phyloP scores from a whole-genome alignment of 2,888 invertebrate species.

The Opisthograptis luteolata region DNA sequence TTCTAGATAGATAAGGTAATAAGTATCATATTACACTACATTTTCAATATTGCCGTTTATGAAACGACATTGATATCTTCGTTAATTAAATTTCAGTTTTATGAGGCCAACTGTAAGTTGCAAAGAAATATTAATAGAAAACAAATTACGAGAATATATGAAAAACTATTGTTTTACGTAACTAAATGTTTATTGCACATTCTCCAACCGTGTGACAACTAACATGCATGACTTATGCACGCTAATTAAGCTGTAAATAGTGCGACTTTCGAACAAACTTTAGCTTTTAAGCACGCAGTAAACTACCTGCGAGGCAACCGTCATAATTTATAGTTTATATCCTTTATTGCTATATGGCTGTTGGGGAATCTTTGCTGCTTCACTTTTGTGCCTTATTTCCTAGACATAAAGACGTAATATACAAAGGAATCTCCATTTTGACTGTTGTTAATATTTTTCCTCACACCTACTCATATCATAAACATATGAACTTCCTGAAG shows the following conservation, averaged over 20 bases:
- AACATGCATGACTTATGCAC: slow-evolving; percentile 40
- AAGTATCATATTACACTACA: too few relatives aligned
- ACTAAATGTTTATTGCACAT: slow-evolving; percentile 24
- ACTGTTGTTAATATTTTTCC: slow-evolving; percentile 1
- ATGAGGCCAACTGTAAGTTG: too few relatives aligned
- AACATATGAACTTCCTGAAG: not conserved
- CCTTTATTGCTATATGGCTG: slow-evolving; percentile 25
- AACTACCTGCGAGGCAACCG: slow-evolving; percentile 37
- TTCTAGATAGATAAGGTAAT: too few relatives aligned
- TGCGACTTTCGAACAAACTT: slow-evolving; percentile 37
- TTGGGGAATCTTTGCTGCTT: slow-evolving; percentile 11
- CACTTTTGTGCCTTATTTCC: slow-evolving; percentile 17
- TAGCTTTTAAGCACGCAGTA: slow-evolving; percentile 31
- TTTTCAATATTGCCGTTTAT: too few relatives aligned
- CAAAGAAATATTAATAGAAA: too few relatives aligned
- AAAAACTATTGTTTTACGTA: not conserved
- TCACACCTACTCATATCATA: not conserved
- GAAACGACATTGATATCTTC: too few relatives aligned
- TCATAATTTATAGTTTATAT: slow-evolving; percentile 36
- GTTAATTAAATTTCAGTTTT: too few relatives aligned
- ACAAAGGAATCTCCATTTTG: not conserved
- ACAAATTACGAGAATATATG: slow-evolving; percentile 4
- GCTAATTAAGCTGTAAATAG: slow-evolving; percentile 40
- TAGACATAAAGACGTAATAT: slow-evolving; percentile 13
- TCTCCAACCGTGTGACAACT: slow-evolving; percentile 32